These are phyloP conservation scores for Baccha elongata DNA, from an alignment of 2,888 invertebrate species.

Conservation along the genomic window DNA sequence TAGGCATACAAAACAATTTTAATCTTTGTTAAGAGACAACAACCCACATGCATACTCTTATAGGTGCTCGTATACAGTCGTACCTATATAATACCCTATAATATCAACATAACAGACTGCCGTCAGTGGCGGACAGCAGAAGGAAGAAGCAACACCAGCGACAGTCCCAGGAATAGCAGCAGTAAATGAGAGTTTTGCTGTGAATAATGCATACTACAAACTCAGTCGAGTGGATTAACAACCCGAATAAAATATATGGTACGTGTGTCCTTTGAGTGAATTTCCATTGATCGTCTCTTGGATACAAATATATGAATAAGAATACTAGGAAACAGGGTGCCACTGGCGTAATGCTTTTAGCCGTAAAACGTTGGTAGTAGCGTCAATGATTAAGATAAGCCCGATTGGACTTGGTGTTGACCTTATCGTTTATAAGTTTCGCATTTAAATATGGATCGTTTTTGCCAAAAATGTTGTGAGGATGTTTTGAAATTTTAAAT, in stretches of 20 bases:
- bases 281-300: conserved; percentile 13
- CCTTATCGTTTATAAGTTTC: neutral
- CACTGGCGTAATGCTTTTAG: conserved; percentile 8
- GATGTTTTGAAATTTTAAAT: neutral
- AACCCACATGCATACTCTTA: conserved; percentile 58
- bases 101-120: conserved; percentile 28
- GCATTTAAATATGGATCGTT: neutral
- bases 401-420: neutral
- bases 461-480: neutral
- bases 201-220: conserved; percentile 70
- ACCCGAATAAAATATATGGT: conserved; percentile 62
- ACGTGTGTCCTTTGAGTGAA: conserved; percentile 61
- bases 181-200: conserved; percentile 53
- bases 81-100: neutral
- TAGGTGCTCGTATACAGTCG: neutral
- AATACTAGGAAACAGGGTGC: conserved; percentile 48
- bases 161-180: conserved; percentile 20
- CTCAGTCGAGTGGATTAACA: conserved; percentile 72
- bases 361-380: conserved; percentile 23
- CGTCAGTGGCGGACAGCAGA: conserved; percentile 36
- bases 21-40: conserved; percentile 54
- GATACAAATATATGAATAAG: neutral
- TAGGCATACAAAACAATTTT: neutral
- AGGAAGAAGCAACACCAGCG: conserved; percentile 38
- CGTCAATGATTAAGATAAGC: neutral